A percentile compares a stretch with the other conserved stretches of the same genome.
Evolutionary conservation across 2,888 invertebrate genomes (phyloP).

Genomic region (Stenodera caucasica): DNA sequence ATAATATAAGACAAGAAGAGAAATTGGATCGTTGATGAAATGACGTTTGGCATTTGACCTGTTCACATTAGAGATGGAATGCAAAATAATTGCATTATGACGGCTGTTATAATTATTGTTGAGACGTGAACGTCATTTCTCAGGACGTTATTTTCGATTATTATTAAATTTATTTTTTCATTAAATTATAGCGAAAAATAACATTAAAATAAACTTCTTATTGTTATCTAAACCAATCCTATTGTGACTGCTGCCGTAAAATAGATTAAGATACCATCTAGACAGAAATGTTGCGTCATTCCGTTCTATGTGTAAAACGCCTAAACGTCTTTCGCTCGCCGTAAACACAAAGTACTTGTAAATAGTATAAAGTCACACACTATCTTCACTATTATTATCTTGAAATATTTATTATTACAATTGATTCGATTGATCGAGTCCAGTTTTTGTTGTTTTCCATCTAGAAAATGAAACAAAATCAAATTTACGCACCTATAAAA

Average conservation of each 20-base stretch:
- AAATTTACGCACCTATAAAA: too few species aligned
- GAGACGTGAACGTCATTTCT: not conserved
- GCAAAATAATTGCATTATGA: slow-evolving; percentile 8
- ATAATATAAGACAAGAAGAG: slow-evolving; percentile 10
- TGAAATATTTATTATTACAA: not conserved
- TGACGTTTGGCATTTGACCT: slow-evolving; percentile 28
- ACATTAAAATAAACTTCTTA: slow-evolving; percentile 4
- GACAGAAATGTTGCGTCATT: slow-evolving; percentile 40
- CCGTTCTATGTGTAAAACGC: slow-evolving; percentile 26
- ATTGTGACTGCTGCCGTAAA: slow-evolving; percentile 34
- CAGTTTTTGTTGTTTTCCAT: too few species aligned
- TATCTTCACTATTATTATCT: not conserved
- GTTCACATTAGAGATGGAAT: slow-evolving; percentile 7
- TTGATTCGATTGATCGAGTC: not conserved
- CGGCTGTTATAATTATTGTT: not conserved
- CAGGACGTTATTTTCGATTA: not conserved
- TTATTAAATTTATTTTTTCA: not conserved
- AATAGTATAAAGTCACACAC: slow-evolving; percentile 7
- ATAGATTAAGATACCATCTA: slow-evolving; percentile 39
- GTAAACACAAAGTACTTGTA: slow-evolving; percentile 24
- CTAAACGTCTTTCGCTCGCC: slow-evolving; percentile 28
- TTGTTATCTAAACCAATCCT: slow-evolving; percentile 12
- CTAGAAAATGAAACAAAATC: too few species aligned
- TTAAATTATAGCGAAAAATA: not conserved
- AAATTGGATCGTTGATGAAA: slow-evolving; percentile 28